A percentile compares a stretch with the other conserved stretches of the same genome.
Evolutionary conservation across 2,888 invertebrate species (phyloP).

Genomic region (Halocaridina rubra): DNA sequence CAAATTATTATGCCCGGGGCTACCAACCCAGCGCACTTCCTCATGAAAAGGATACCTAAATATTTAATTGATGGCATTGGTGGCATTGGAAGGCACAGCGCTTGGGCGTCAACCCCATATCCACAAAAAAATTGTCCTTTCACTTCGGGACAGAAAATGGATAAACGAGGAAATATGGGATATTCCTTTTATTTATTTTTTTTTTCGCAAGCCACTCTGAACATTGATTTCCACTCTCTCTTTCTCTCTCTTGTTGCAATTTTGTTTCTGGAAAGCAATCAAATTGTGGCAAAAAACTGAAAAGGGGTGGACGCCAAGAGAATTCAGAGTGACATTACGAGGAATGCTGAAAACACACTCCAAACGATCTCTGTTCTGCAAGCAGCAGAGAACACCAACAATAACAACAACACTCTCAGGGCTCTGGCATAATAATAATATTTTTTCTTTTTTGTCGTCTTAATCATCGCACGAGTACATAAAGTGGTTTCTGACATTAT

Average conservation of each 20-base stretch:
- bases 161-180: neutral
- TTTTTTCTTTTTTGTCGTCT: neutral
- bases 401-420: neutral
- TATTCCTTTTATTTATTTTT: no score
- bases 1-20: constrained; percentile 41
- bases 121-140: neutral
- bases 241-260: neutral
- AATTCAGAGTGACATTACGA: constrained; percentile 18
- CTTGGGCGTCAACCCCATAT: constrained; percentile 15
- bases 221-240: neutral
- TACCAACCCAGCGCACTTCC: constrained; percentile 51
- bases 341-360: neutral
- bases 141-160: constrained; percentile 16
- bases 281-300: neutral
- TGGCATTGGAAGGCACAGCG: constrained; percentile 55
- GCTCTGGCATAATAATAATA: no score
- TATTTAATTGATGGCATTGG: constrained; percentile 6
- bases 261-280: neutral
- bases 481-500: neutral
- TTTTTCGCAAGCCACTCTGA: neutral
- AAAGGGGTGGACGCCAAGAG: neutral
- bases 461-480: neutral
- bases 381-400: constrained; percentile 20
- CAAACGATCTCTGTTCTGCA: neutral
- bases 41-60: constrained; percentile 10